Percentiles rank a stretch among this genome's conserved stretches.
Conservation (phyloP, 92 coral and sea anemone species). For the Zoanthus sansibaricus region DNA sequence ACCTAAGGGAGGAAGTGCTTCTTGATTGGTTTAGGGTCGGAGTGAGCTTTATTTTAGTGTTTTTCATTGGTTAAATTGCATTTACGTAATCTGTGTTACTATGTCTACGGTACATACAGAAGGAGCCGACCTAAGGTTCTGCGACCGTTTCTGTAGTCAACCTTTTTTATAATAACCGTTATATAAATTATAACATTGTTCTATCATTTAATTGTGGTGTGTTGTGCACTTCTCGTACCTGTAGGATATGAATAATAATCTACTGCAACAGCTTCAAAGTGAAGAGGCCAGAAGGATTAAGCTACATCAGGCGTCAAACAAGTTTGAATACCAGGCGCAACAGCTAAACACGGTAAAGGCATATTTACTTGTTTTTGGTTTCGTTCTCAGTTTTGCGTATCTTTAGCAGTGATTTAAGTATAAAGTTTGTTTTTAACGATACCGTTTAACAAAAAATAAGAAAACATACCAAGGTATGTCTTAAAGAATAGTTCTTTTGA, state of each 20-base stretch:
- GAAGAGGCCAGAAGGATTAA: conserved; percentile 90
- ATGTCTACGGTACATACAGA: no score
- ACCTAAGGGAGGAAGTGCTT: no score
- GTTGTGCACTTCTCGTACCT: not conserved
- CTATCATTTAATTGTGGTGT: not conserved
- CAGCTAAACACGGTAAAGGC: conserved; percentile 82
- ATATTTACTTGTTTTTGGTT: not conserved
- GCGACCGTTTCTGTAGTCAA: no score
- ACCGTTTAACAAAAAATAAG: no score
- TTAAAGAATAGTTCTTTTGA: no score
- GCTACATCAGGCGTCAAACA: conserved; percentile 80
- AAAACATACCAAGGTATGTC: no score
- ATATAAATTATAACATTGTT: not conserved
- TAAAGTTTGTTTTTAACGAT: not conserved
- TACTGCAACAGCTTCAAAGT: conserved; percentile 81
- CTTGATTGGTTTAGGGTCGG: no score
- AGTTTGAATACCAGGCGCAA: conserved; percentile 88
- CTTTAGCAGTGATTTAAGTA: not conserved
- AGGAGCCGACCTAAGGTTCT: no score
- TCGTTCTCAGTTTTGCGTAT: not conserved
- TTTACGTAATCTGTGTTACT: no score
- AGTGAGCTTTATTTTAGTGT: no score
- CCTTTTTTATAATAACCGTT: not conserved
- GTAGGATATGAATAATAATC: conserved; percentile 89
- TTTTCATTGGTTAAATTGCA: no score